These are phyloP conservation scores for Xerus inauris DNA, from an alignment of 2,113 vertebrate genomes.

Conservation along the genomic window DNA sequence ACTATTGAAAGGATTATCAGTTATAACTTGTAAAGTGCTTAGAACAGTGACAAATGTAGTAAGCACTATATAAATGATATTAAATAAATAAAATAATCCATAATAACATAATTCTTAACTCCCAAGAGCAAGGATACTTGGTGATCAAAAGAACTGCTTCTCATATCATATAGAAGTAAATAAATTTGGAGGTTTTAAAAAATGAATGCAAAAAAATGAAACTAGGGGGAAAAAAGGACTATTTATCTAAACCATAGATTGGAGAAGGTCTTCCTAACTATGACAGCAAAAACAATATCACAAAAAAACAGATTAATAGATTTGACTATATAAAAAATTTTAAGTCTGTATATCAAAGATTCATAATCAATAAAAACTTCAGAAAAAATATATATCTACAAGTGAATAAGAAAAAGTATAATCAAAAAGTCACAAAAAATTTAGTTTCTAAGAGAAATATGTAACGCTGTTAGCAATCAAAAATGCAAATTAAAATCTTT, in stretches of 20 bases:
- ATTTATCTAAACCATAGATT: background rate
- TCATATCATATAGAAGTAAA: background rate
- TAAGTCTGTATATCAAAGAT: background rate
- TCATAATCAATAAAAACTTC: background rate
- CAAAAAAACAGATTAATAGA: background rate
- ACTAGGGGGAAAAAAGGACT: background rate
- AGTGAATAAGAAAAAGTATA: conserved; percentile 22
- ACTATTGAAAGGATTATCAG: background rate
- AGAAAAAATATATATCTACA: background rate
- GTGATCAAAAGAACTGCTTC: background rate
- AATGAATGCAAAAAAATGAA: background rate
- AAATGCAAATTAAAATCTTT: conserved; percentile 46
- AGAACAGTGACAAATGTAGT: background rate
- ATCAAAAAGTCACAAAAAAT: background rate
- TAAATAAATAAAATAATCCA: background rate
- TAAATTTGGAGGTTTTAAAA: background rate
- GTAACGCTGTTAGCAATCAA: background rate
- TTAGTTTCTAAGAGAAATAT: conserved; percentile 6
- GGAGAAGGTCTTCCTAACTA: background rate
- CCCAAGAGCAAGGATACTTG: background rate
- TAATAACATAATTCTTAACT: background rate
- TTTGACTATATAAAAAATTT: background rate
- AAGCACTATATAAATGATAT: rapidly evolving
- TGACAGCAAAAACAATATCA: background rate
- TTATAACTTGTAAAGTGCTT: background rate